These are phyloP conservation scores for Triplophysa tibetana DNA, from an alignment of 2,113 vertebrate species.

Conservation along the genomic window DNA sequence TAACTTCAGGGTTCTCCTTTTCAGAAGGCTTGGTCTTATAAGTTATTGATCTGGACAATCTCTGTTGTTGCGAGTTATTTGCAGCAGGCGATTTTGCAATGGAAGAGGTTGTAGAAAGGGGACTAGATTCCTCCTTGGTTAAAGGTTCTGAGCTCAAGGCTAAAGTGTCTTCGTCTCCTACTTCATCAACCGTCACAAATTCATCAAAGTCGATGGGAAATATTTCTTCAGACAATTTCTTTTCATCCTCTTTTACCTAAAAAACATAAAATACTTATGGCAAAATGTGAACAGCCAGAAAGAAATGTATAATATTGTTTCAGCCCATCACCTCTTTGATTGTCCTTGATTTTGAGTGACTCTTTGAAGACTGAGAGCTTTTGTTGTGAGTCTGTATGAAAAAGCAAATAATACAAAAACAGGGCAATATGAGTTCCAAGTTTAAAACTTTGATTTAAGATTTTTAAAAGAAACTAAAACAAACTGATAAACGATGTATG, in stretches of 20 bases:
- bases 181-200: conserved; percentile 87
- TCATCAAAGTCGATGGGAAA: conserved; percentile 81
- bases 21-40: conserved; percentile 40
- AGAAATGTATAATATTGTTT: neutral
- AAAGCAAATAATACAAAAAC: neutral
- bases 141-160: conserved; percentile 35
- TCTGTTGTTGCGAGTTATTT: conserved; percentile 4
- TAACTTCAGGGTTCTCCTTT: neutral
- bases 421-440: neutral
- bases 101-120: neutral
- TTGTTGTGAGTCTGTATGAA: conserved; percentile 49
- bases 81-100: neutral
- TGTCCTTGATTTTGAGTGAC: conserved; percentile 31
- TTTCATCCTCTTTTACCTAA: conserved; percentile 30
- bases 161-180: conserved; percentile 70
- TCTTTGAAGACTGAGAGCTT: conserved; percentile 40
- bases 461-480: neutral
- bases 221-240: conserved; percentile 9
- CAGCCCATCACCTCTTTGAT: conserved; percentile 34
- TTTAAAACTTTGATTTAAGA: no score
- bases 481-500: neutral
- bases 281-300: neutral
- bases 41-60: conserved; percentile 2
- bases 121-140: conserved; percentile 51
- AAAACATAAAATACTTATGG: conserved; percentile 3